Percentiles rank a stretch among this genome's conserved stretches.
These are phyloP conservation scores for Xerus rutilus DNA, from an alignment of 2,797 vertebrate genomes.

Conservation along the genomic window DNA sequence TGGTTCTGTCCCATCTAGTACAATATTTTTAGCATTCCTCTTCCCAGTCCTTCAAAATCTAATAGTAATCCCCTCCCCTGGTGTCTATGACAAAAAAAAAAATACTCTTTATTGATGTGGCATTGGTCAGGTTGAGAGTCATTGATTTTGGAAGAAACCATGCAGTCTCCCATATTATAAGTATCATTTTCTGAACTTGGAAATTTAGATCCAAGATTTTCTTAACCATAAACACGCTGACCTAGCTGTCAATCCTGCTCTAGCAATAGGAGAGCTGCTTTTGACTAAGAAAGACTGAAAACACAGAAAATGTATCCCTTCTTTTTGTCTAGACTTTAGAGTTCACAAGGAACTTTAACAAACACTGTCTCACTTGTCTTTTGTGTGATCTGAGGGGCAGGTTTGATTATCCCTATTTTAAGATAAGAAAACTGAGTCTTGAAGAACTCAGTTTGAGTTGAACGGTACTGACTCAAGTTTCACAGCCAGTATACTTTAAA, in stretches of 20 bases:
- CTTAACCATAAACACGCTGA: not conserved
- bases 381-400: not conserved
- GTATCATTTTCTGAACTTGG: not conserved
- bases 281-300: not conserved
- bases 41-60: not conserved
- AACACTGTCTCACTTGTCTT: not conserved
- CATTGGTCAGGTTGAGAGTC: not conserved
- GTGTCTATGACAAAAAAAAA: not conserved
- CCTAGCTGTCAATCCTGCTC: slow-evolving; percentile 7
- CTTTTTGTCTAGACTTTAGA: not conserved
- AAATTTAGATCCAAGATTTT: not conserved
- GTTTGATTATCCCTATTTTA: not conserved
- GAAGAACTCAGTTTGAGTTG: not conserved
- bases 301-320: not conserved
- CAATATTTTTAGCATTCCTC: not conserved
- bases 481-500: not conserved
- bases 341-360: not conserved
- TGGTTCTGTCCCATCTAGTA: not conserved
- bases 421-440: not conserved
- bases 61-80: not conserved
- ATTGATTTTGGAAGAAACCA: not conserved
- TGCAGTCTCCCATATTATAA: not conserved
- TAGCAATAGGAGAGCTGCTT: not conserved
- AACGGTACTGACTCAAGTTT: not conserved
- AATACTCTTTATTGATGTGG: not conserved